These are phyloP conservation scores for Bovichtus diacanthus DNA, from an alignment of 2,797 vertebrate genomes.

Conservation along the genomic window DNA sequence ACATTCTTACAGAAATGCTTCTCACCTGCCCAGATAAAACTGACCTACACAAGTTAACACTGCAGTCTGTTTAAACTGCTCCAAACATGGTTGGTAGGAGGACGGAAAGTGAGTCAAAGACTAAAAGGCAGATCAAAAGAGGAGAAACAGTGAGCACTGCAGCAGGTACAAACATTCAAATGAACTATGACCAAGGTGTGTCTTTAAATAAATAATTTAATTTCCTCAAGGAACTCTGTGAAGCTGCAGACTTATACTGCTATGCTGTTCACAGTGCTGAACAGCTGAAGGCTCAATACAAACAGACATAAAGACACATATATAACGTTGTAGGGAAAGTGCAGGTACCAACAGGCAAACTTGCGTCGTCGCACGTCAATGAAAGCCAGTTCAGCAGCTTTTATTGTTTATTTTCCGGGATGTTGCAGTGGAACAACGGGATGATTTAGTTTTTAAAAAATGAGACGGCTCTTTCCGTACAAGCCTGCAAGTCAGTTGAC, in stretches of 20 bases:
- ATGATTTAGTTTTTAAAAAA: not conserved
- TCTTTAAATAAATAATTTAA: slow-evolving; percentile 10
- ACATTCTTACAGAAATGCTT: not conserved
- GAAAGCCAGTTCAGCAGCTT: slow-evolving; percentile 44
- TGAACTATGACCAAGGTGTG: slow-evolving; percentile 6
- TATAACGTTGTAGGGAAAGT: not conserved
- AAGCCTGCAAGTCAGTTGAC: not conserved
- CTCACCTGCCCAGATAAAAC: slow-evolving; percentile 5
- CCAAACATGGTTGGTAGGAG: slow-evolving; percentile 2
- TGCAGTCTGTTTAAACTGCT: slow-evolving; percentile 8
- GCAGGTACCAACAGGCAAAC: slow-evolving; percentile 19
- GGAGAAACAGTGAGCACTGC: not conserved
- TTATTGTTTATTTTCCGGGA: slow-evolving; percentile 36
- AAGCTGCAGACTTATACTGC: not conserved
- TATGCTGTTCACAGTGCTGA: not conserved
- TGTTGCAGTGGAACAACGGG: not conserved
- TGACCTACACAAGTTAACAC: not conserved
- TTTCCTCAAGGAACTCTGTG: slow-evolving; percentile 44
- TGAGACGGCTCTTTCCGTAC: not conserved
- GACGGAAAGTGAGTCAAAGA: not conserved
- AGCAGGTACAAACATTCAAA: not conserved
- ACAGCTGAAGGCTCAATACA: not conserved
- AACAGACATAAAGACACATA: not conserved
- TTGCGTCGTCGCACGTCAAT: not conserved
- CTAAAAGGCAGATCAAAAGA: not conserved